These are phyloP conservation scores for Spodoptera littoralis DNA, from an alignment of 2,888 invertebrate species.

Conservation along the genomic window DNA sequence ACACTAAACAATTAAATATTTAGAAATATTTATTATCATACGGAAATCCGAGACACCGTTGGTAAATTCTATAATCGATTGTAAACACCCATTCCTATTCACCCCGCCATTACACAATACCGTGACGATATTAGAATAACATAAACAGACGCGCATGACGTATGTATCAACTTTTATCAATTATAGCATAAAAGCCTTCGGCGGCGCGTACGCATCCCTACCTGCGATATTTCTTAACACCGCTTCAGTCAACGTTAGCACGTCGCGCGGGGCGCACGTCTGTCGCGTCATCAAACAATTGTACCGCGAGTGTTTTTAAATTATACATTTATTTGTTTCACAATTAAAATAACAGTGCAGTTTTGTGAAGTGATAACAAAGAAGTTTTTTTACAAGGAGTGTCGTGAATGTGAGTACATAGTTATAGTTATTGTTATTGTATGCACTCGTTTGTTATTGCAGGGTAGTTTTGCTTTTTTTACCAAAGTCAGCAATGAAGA, in stretches of 20 bases:
- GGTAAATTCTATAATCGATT: too few relatives aligned
- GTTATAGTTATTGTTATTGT: conserved; percentile 14
- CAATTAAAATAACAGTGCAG: conserved; percentile 54
- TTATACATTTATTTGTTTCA: conserved; percentile 30
- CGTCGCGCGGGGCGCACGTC: conserved; percentile 29
- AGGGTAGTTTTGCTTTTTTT: conserved; percentile 36
- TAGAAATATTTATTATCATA: too few relatives aligned
- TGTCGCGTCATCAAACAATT: conserved; percentile 11
- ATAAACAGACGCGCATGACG: conserved; percentile 37
- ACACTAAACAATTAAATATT: too few relatives aligned
- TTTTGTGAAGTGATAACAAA: conserved; percentile 61
- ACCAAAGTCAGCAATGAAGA: conserved; percentile 14
- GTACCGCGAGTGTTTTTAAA: conserved; percentile 50
- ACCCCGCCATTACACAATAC: neutral
- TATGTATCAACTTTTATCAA: conserved; percentile 48
- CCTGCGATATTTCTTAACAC: conserved; percentile 34
- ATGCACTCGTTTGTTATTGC: conserved; percentile 18
- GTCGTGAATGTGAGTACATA: conserved; percentile 64
- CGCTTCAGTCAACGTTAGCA: conserved; percentile 37
- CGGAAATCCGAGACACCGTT: too few relatives aligned
- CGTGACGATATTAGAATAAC: conserved; percentile 14
- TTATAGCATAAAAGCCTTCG: conserved; percentile 48
- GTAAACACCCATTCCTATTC: neutral
- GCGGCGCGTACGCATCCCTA: conserved; percentile 42
- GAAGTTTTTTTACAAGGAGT: conserved; percentile 44